These are phyloP conservation scores for Microcaecilia unicolor DNA, from an alignment of 2,797 vertebrate species.

Conservation along the genomic window DNA sequence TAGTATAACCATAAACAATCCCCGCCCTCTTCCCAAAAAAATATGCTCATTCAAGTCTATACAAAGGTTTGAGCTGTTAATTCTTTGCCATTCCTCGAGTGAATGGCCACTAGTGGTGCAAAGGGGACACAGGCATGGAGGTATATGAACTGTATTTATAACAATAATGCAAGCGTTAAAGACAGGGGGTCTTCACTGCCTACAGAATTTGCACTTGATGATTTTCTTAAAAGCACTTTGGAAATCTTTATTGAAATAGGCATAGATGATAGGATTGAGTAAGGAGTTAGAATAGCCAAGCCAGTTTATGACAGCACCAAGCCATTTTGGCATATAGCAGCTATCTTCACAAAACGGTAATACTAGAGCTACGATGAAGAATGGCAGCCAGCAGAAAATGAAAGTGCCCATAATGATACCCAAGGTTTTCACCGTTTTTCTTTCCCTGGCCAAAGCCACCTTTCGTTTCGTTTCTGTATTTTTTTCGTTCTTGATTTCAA, in stretches of 20 bases:
- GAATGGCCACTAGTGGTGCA: background rate
- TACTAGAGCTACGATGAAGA: conserved; percentile 92
- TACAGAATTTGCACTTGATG: conserved; percentile 86
- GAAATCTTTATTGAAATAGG: conserved; percentile 98
- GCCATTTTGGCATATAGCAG: conserved; percentile 83
- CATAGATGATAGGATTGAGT: conserved; percentile 94
- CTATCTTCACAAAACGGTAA: conserved; percentile 82
- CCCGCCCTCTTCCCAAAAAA: background rate
- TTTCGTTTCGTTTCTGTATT: conserved; percentile 78
- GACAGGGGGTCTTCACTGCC: conserved; percentile 40
- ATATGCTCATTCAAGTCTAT: too few relatives aligned
- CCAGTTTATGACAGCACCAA: conserved; percentile 90
- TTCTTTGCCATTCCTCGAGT: too few relatives aligned
- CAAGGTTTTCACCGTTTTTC: conserved; percentile 91
- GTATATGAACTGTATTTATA: background rate
- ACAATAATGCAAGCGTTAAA: background rate
- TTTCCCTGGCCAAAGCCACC: conserved; percentile 81
- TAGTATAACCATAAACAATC: background rate
- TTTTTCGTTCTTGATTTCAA: conserved; percentile 70
- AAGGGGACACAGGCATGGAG: background rate
- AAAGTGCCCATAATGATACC: conserved; percentile 98
- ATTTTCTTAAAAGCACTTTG: conserved; percentile 97
- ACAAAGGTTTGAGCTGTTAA: background rate
- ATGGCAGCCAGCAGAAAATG: conserved; percentile 96
- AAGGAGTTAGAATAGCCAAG: conserved; percentile 96